phyloP scores from a whole-genome alignment of 2,888 invertebrate species.

The Athalia cordata region DNA sequence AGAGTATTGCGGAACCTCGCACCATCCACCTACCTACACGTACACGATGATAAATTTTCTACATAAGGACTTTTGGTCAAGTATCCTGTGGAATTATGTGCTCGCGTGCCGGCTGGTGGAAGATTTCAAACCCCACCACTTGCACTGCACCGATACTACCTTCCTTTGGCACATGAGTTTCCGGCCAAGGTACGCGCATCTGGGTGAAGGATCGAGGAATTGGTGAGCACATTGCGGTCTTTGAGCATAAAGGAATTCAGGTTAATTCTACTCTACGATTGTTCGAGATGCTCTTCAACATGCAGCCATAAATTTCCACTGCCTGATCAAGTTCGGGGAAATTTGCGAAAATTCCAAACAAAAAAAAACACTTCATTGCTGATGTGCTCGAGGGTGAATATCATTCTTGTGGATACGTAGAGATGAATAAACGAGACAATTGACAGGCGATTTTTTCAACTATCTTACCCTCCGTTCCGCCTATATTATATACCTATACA shows the following conservation, averaged over 20 bases:
- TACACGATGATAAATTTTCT: too few relatives aligned
- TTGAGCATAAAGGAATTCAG: conserved; percentile 20
- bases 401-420: not conserved
- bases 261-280: conserved; percentile 27
- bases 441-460: not conserved
- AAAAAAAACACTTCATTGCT: not conserved
- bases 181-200: not conserved
- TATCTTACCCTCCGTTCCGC: not conserved
- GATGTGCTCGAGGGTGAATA: not conserved
- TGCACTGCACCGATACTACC: too few relatives aligned
- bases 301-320: conserved; percentile 11
- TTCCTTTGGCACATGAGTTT: conserved; percentile 12
- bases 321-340: not conserved
- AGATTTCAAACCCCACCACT: conserved; percentile 16
- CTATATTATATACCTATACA: not conserved
- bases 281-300: not conserved
- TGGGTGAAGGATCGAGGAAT: not conserved
- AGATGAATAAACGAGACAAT: not conserved
- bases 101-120: conserved; percentile 24
- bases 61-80: too few relatives aligned
- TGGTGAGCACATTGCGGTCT: not conserved
- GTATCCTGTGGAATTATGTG: not conserved
- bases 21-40: too few relatives aligned
- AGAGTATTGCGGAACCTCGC: conserved; percentile 18
- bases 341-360: too few relatives aligned